Evolutionary conservation across 2,113 vertebrate species (phyloP).

Genomic region (Isichthys henryi): DNA sequence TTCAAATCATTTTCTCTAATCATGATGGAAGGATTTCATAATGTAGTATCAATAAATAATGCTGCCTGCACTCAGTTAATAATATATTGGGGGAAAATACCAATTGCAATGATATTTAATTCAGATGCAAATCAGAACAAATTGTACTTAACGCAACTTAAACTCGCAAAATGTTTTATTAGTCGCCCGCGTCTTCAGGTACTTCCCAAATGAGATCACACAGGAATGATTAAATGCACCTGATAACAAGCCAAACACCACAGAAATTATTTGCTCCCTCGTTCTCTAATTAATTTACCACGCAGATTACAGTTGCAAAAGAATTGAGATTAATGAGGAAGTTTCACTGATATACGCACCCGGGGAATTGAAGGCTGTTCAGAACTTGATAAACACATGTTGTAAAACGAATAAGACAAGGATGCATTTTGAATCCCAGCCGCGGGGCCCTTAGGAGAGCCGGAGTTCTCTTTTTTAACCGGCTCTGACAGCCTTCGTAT

Average conservation of each 20-base stretch:
- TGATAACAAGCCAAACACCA: constrained; percentile 79
- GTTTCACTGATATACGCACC: constrained; percentile 80
- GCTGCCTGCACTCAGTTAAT: constrained; percentile 36
- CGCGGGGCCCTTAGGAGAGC: constrained; percentile 64
- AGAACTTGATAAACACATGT: constrained; percentile 79
- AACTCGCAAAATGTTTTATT: constrained; percentile 65
- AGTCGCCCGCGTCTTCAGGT: constrained; percentile 82
- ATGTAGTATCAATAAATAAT: not conserved
- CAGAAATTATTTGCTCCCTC: constrained; percentile 87
- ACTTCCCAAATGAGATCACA: constrained; percentile 84
- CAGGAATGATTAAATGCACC: constrained; percentile 85
- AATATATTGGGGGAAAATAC: constrained; percentile 47
- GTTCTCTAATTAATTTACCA: constrained; percentile 96
- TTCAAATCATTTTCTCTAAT: not conserved
- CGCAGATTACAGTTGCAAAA: constrained; percentile 91
- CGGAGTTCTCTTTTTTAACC: constrained; percentile 67
- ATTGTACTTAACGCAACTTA: constrained; percentile 56
- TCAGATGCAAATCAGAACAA: constrained; percentile 47
- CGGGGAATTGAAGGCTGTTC: constrained; percentile 71
- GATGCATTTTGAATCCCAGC: constrained; percentile 69
- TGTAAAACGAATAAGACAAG: constrained; percentile 81
- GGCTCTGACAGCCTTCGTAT: constrained; percentile 73
- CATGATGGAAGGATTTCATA: not conserved
- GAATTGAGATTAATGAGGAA: constrained; percentile 86
- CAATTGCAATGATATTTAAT: constrained; percentile 53